These are phyloP conservation scores for Crenichthys baileyi DNA, from an alignment of 2,797 vertebrate genomes.

Conservation along the genomic window DNA sequence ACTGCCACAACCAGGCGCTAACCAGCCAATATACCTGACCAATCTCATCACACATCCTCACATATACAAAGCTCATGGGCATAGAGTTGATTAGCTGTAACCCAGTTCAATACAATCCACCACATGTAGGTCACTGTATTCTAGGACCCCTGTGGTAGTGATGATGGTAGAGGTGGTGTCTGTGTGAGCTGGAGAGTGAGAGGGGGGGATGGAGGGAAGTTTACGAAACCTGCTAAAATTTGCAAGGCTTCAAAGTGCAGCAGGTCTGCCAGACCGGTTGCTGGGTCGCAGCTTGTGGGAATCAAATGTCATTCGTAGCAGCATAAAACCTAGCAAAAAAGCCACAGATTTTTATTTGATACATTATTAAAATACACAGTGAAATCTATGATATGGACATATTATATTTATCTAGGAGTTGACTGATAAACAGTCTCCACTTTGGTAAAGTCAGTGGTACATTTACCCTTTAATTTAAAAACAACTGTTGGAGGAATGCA, in stretches of 20 bases:
- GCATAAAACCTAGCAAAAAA: conserved; percentile 8
- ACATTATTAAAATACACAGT: not conserved
- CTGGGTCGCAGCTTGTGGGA: conserved; percentile 15
- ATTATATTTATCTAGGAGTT: not conserved
- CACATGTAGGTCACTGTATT: conserved; percentile 79
- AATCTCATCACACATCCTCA: conserved; percentile 52
- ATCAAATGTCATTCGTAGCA: conserved; percentile 26
- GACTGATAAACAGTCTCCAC: not conserved
- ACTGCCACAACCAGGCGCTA: conserved; percentile 35
- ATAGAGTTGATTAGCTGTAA: conserved; percentile 74
- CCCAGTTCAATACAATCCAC: conserved; percentile 76
- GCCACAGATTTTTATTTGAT: not conserved
- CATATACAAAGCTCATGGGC: conserved; percentile 59
- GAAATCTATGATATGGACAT: not conserved
- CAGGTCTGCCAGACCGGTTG: conserved; percentile 19
- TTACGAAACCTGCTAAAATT: conserved; percentile 31
- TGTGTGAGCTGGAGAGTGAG: conserved; percentile 5
- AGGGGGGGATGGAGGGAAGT: conserved; percentile 7
- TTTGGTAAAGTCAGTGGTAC: not conserved
- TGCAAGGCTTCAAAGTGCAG: conserved; percentile 26
- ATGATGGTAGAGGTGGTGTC: conserved; percentile 6
- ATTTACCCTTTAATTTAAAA: not conserved
- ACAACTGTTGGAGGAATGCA: conserved; percentile 18
- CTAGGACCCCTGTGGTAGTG: conserved; percentile 51
- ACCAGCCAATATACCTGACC: conserved; percentile 48